Conservation (phyloP, 2,113 vertebrate genomes). For the Cichladusa arquata region DNA sequence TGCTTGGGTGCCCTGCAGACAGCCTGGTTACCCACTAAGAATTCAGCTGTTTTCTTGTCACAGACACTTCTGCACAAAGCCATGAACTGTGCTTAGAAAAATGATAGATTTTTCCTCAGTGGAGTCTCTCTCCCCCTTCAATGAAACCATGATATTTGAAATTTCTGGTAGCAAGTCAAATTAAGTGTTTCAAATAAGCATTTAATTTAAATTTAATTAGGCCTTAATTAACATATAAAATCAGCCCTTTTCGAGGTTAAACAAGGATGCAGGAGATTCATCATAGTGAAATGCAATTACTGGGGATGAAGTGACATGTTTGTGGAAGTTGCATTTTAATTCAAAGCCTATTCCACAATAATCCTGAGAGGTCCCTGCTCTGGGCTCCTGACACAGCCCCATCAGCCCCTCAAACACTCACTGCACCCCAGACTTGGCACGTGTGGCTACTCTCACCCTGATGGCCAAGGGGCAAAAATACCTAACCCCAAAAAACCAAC, state of each 20-base stretch:
- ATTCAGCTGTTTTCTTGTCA: slow-evolving; percentile 28
- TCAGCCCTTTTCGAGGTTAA: slow-evolving; percentile 73
- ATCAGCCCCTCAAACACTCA: slow-evolving; percentile 1
- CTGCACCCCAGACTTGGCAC: background rate
- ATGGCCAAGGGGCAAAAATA: background rate
- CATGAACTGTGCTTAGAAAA: slow-evolving; percentile 33
- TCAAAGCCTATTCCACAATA: slow-evolving; percentile 6
- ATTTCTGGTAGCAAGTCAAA: slow-evolving; percentile 68
- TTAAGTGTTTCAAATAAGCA: slow-evolving; percentile 77
- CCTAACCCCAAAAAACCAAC: rapidly evolving
- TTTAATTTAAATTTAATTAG: slow-evolving; percentile 78
- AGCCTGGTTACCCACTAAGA: background rate
- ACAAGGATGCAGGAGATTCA: slow-evolving; percentile 64
- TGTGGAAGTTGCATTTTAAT: slow-evolving; percentile 42
- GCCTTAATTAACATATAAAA: slow-evolving; percentile 77
- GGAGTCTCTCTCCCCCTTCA: slow-evolving; percentile 20
- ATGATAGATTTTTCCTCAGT: slow-evolving; percentile 11
- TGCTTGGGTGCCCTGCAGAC: background rate
- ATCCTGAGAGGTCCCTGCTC: background rate
- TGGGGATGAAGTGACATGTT: slow-evolving; percentile 55
- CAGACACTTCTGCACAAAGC: background rate
- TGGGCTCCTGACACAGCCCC: background rate
- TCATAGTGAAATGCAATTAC: slow-evolving; percentile 74
- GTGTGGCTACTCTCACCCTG: background rate
- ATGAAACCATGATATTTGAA: slow-evolving; percentile 58